Conservation (phyloP, 2,888 invertebrate species). For the Psococerastis gibbosa region DNA sequence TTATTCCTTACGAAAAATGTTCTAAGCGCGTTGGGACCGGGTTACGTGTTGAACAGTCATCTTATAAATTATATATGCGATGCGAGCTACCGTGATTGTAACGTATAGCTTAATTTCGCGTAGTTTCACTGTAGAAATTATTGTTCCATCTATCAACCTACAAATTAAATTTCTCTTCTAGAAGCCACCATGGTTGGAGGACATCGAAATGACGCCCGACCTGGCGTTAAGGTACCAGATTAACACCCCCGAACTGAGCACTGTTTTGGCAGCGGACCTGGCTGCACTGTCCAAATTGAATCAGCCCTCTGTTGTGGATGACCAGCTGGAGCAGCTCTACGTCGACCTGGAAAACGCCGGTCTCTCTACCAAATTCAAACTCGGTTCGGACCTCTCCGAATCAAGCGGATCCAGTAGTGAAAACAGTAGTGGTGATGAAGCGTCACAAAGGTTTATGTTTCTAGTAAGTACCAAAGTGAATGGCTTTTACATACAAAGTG, state of each 20-base stretch:
- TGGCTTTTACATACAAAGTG: too few relatives aligned
- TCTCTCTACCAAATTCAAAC: constrained; percentile 33
- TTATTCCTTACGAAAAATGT: too few relatives aligned
- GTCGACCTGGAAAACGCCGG: constrained; percentile 46
- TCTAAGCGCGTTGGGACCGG: too few relatives aligned
- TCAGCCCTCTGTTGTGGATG: constrained; percentile 48
- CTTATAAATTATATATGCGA: too few relatives aligned
- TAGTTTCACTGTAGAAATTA: too few relatives aligned
- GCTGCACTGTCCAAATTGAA: constrained; percentile 32
- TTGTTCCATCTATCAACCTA: too few relatives aligned
- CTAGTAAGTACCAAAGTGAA: too few relatives aligned
- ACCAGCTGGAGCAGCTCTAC: constrained; percentile 50
- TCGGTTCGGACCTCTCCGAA: constrained; percentile 38
- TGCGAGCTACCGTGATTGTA: too few relatives aligned
- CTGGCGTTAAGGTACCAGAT: constrained; percentile 52
- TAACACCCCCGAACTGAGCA: constrained; percentile 32
- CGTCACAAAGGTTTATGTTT: too few relatives aligned
- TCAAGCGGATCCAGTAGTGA: constrained; percentile 14
- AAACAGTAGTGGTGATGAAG: too few relatives aligned
- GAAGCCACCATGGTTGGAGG: constrained; percentile 44
- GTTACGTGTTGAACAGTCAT: too few relatives aligned
- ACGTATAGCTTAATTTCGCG: too few relatives aligned
- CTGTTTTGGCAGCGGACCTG: constrained; percentile 41
- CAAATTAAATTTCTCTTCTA: background rate
- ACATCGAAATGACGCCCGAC: constrained; percentile 43